These are phyloP conservation scores for Columbina picui DNA, from an alignment of 2,113 vertebrate species.

Conservation along the genomic window DNA sequence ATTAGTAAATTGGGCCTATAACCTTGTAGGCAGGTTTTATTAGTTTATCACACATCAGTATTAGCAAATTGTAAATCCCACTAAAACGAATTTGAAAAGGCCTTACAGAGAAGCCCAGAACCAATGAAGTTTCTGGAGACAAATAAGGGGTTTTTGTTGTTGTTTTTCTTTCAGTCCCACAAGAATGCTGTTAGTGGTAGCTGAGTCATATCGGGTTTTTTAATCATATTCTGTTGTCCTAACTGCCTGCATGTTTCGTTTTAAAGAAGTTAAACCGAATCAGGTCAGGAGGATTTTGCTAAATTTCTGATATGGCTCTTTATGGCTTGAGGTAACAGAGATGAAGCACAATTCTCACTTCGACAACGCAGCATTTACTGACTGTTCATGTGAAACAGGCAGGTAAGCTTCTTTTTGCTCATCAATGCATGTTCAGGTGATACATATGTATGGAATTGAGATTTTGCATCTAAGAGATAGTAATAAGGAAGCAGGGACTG, in stretches of 20 bases:
- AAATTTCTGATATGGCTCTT: not conserved
- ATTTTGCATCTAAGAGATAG: not conserved
- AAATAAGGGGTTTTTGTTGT: not conserved
- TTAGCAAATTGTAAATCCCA: constrained; percentile 81
- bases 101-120: constrained; percentile 52
- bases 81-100: constrained; percentile 62
- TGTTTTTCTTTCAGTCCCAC: not conserved
- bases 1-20: constrained; percentile 80
- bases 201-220: not conserved
- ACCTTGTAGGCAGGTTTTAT: constrained; percentile 78
- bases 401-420: not conserved
- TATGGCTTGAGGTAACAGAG: not conserved
- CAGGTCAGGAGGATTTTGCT: not conserved
- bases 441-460: not conserved
- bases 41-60: constrained; percentile 80
- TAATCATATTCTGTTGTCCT: not conserved
- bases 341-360: not conserved
- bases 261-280: not conserved
- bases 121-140: constrained; percentile 33
- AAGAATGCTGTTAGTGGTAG: constrained; percentile 5
- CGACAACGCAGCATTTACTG: not conserved
- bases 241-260: not conserved
- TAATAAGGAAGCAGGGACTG: not conserved
- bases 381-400: not conserved
- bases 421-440: not conserved